Evolutionary conservation across 2,113 vertebrate species (phyloP), one percentile per base, ranked within the genome.

Genomic region (Noctilio leporinus): DNA sequence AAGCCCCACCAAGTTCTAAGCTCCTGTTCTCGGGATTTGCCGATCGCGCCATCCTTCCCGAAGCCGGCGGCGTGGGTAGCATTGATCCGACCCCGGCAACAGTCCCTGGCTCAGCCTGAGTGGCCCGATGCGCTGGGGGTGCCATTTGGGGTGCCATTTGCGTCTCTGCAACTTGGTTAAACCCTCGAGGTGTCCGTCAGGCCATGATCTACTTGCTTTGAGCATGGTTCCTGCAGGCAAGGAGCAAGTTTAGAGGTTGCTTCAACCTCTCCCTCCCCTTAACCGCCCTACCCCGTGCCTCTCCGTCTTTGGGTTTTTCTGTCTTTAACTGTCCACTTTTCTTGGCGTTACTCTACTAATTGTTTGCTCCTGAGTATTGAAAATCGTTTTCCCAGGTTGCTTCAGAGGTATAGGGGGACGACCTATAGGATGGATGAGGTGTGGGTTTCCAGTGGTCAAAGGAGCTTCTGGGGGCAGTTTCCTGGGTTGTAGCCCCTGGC

Each of bases 121-220:
- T 30, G 38, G 53, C 82, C 69, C 82, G 8, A 0, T 17, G 88
- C 49, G 28, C 83, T 1, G n/a, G 76, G 38, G 93, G 73, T 95
- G 59, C 85, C 85, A 62, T 95, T 95, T 94, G 76, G 38, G 93
- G 73, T 95, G 59, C 85, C 85, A 62, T 95, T 95, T 94, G 86
- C 76, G 96, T 92, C 76, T 91, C 67, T 87, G 96, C 95, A 96
- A 95, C 91, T 97, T 96, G 95, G 78, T 83, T 65, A 93, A 86
- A 84, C 70, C 53, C 30, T 7, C n/a, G 51, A 82, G 89, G 75
- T 93, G 89, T 89, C 80, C 10, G 92, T 72, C 83, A 62, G 87
- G 69, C 67, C 9, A 38, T 4, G 67, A 51, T 84, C 24, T 70
- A 67, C 69, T 33, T 20, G 89, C 47, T 81, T 26, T 72, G 53